A percentile compares a stretch with the other conserved stretches of the same genome.
Evolutionary conservation across 2,113 vertebrate species (phyloP).

Genomic region (Bungarus multicinctus): DNA sequence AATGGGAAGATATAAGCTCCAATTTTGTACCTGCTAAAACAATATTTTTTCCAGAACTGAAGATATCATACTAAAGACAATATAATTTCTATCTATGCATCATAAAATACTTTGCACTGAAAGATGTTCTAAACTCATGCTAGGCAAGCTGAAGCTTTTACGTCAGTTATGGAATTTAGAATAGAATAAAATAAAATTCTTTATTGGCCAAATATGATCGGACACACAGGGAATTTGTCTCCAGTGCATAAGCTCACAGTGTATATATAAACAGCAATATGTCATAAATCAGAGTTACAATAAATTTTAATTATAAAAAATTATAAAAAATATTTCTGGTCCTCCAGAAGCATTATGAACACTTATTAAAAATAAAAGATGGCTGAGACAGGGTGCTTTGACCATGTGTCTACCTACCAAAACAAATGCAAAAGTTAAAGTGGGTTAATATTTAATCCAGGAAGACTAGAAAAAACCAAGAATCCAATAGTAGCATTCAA

Average conservation of each 20-base stretch:
- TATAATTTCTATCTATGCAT: background rate
- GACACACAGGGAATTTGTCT: background rate
- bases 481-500: background rate
- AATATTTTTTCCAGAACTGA: slow-evolving; percentile 19
- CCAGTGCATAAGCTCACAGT: background rate
- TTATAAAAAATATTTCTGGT: background rate
- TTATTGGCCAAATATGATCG: background rate
- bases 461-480: background rate
- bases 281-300: background rate
- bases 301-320: background rate
- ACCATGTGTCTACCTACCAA: background rate
- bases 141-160: background rate
- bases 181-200: background rate
- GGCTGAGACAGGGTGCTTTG: background rate
- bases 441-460: background rate
- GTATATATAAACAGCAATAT: background rate
- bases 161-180: background rate
- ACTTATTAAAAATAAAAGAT: background rate
- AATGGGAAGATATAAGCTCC: background rate
- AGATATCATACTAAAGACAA: slow-evolving; percentile 3
- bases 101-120: background rate
- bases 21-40: background rate
- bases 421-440: background rate
- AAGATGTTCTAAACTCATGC: background rate
- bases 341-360: background rate